phyloP scores from a whole-genome alignment of 2,888 invertebrate genomes.

The Lepidocyrtinus sp. region DNA sequence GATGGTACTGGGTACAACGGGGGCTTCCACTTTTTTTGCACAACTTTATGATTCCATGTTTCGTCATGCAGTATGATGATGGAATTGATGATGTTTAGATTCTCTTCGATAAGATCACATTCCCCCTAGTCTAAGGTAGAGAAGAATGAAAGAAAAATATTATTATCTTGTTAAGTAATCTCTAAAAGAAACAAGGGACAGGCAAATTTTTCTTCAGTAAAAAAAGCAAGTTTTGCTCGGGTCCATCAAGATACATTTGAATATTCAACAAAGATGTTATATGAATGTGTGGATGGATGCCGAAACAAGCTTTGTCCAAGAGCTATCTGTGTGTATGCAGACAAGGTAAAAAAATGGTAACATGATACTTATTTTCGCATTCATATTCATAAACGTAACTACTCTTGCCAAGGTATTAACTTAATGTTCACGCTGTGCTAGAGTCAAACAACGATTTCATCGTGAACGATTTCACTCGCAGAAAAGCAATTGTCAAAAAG shows the following conservation, averaged over 20 bases:
- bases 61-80: background rate
- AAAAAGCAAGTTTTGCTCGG: background rate
- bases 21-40: no score
- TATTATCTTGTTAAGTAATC: background rate
- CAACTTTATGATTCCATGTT: no score
- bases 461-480: conserved; percentile 34
- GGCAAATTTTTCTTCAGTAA: background rate
- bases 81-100: background rate
- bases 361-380: conserved; percentile 29
- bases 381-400: conserved; percentile 41
- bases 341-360: conserved; percentile 26
- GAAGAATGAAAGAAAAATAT: background rate
- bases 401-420: conserved; percentile 18
- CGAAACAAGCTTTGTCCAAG: background rate
- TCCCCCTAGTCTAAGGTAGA: background rate
- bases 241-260: background rate
- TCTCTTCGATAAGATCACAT: background rate
- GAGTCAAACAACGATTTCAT: conserved; percentile 18
- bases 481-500: background rate
- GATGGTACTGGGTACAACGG: no score
- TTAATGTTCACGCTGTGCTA: background rate
- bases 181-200: background rate
- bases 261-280: background rate
- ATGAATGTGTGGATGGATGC: background rate
- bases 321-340: no score